Evolutionary conservation across 2,888 invertebrate species (phyloP).

Genomic region (Callosobruchus maculatus): DNA sequence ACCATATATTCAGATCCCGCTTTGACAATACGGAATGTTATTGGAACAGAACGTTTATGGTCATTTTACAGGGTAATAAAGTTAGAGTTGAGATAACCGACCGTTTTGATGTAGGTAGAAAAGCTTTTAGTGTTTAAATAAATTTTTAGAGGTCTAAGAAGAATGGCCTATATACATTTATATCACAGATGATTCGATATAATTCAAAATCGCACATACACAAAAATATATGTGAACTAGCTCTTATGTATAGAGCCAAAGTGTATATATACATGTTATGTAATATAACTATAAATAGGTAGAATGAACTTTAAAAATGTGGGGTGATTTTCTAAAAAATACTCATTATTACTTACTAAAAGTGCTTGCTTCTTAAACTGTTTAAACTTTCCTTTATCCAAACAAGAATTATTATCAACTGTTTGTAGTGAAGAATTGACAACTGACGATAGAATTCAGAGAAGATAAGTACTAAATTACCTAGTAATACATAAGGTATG

Average conservation of each 20-base stretch:
- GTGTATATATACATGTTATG: neutral
- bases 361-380: neutral
- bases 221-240: neutral
- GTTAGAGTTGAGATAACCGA: neutral
- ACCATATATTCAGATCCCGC: neutral
- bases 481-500: too few relatives aligned
- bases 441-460: too few relatives aligned
- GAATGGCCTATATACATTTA: neutral
- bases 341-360: neutral
- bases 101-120: neutral
- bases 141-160: neutral
- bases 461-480: too few relatives aligned
- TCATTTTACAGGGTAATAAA: neutral
- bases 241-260: neutral
- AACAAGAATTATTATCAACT: too few relatives aligned
- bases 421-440: too few relatives aligned
- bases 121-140: neutral
- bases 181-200: neutral
- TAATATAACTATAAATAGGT: neutral
- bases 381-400: neutral
- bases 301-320: neutral
- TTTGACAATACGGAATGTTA: neutral
- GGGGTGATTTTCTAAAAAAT: neutral
- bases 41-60: neutral
- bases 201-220: neutral